Evolutionary conservation across 2,113 vertebrate species (phyloP).

Genomic region (Telmatochromis bifrenatus): DNA sequence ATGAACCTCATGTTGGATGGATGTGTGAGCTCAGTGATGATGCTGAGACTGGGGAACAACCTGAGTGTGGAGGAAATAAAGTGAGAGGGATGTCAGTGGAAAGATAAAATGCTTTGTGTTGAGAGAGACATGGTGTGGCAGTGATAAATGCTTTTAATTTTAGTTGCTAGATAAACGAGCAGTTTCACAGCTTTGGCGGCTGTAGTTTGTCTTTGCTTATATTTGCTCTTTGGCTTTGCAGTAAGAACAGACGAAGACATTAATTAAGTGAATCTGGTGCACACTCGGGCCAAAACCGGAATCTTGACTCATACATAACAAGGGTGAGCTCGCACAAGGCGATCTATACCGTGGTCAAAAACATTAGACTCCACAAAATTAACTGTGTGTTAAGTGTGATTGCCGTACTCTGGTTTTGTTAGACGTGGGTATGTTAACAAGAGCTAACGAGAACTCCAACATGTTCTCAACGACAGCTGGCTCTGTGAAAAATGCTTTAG

Average conservation of each 20-base stretch:
- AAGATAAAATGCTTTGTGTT: background rate
- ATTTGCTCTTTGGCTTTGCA: background rate
- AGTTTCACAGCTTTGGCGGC: background rate
- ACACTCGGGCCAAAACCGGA: background rate
- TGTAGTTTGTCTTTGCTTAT: background rate
- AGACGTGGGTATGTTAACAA: background rate
- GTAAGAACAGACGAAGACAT: background rate
- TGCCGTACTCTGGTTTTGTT: background rate
- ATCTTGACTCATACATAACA: background rate
- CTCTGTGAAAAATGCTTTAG: background rate
- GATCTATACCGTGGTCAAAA: too few species aligned
- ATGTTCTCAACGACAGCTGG: background rate
- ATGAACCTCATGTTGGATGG: slow-evolving; percentile 98
- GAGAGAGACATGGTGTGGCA: background rate
- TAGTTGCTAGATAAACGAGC: background rate
- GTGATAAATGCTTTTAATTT: slow-evolving; percentile 20
- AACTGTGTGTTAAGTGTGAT: background rate
- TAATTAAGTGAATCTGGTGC: background rate
- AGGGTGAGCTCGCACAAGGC: background rate
- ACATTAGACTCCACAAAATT: background rate
- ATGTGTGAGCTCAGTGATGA: slow-evolving; percentile 95
- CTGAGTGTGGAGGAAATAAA: slow-evolving; percentile 49
- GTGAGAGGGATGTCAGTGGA: background rate
- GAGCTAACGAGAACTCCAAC: background rate
- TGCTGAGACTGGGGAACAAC: slow-evolving; percentile 94